A percentile compares a stretch with the other conserved stretches of the same genome.
These are phyloP conservation scores for Drosophila macrospina DNA, from an alignment of 2,888 invertebrate species.

Conservation along the genomic window DNA sequence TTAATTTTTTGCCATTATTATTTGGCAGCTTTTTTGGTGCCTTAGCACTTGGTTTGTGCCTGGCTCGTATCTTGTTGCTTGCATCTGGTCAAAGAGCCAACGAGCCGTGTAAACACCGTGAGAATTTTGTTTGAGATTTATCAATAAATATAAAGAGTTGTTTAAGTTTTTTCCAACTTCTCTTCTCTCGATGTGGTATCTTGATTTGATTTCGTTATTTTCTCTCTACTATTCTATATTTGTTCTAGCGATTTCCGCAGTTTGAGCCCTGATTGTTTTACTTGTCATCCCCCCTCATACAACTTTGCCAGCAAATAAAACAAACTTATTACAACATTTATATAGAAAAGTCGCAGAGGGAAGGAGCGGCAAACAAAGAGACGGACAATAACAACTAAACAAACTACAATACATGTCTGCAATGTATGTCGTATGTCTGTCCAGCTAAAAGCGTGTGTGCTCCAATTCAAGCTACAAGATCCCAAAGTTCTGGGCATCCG, in stretches of 20 bases:
- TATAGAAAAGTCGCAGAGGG: not conserved
- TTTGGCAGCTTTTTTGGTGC: constrained; percentile 45
- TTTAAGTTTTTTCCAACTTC: constrained; percentile 5
- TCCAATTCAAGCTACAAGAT: constrained; percentile 31
- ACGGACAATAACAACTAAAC: constrained; percentile 34
- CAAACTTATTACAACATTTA: constrained; percentile 57
- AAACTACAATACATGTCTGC: constrained; percentile 51
- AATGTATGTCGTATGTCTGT: constrained; percentile 45
- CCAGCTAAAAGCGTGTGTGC: constrained; percentile 46
- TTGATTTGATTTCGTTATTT: constrained; percentile 41
- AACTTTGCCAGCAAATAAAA: constrained; percentile 49
- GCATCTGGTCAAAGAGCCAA: constrained; percentile 63
- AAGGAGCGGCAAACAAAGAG: constrained; percentile 11
- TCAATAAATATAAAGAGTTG: constrained; percentile 36
- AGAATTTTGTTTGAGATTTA: constrained; percentile 74
- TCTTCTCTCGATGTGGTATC: constrained; percentile 17
- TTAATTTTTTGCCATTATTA: constrained; percentile 48
- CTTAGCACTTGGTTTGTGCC: constrained; percentile 56
- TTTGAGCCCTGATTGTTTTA: constrained; percentile 71
- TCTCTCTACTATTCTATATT: constrained; percentile 41
- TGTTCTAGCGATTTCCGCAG: constrained; percentile 75
- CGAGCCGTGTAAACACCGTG: constrained; percentile 83
- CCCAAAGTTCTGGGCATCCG: constrained; percentile 1
- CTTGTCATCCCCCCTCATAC: constrained; percentile 61
- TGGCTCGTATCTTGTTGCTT: constrained; percentile 45